Conservation (phyloP, 2,888 invertebrate genomes). For the Cremastinae sp. region DNA sequence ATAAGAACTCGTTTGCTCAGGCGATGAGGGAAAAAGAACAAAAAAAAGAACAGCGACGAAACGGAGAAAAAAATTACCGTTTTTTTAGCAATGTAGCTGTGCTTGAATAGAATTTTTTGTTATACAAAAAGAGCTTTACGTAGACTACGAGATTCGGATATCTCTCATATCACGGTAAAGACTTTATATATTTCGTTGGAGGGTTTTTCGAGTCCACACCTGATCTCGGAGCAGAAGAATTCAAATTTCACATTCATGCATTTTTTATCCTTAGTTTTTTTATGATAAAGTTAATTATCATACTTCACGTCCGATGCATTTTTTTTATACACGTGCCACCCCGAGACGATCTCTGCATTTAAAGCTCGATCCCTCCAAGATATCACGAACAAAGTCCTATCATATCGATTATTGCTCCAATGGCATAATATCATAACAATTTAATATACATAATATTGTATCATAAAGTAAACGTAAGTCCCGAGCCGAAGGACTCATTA, state of each 20-base stretch:
- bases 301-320: neutral
- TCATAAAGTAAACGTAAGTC: neutral
- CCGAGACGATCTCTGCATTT: slow-evolving; percentile 41
- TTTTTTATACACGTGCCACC: slow-evolving; percentile 39
- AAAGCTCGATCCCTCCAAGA: slow-evolving; percentile 29
- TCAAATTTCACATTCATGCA: neutral
- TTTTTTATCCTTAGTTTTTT: neutral
- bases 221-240: slow-evolving; percentile 31
- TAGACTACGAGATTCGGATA: slow-evolving; percentile 48
- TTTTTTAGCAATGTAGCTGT: slow-evolving; percentile 40
- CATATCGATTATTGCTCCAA: slow-evolving; percentile 57
- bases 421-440: slow-evolving; percentile 49
- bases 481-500: neutral
- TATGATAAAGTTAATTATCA: neutral
- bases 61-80: neutral
- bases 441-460: slow-evolving; percentile 21
- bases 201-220: slow-evolving; percentile 27
- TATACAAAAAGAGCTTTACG: slow-evolving; percentile 54
- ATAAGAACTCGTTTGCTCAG: slow-evolving; percentile 38
- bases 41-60: neutral
- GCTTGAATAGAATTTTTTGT: slow-evolving; percentile 55
- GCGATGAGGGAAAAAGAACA: slow-evolving; percentile 22
- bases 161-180: slow-evolving; percentile 57
- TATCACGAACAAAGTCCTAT: slow-evolving; percentile 55
- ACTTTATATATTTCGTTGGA: slow-evolving; percentile 18